Evolutionary conservation across 2,888 invertebrate genomes (phyloP), one percentile per base, ranked within the genome.

Genomic region (Sphecodes monilicornis): DNA sequence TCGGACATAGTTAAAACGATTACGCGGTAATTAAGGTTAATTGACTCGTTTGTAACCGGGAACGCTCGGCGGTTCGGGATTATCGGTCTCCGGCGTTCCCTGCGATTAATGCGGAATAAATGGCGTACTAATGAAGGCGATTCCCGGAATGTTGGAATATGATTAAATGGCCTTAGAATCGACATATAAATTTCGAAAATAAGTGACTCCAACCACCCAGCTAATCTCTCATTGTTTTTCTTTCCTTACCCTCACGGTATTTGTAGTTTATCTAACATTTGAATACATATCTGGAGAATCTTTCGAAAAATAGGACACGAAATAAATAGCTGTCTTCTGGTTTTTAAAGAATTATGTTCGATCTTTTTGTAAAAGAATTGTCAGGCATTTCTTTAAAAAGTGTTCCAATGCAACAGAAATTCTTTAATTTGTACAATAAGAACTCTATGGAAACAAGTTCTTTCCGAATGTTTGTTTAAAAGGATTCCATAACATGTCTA

Each of bases 1-100:
- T 82, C 77, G 76, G 60, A 74, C 78, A 82, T 85, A 85, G 76
- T 88, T 84, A 81, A 91, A 82, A 87, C 85, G 86, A 90, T 91
- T 88, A 89, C 84, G 84, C 82, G 77, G 85, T 83, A 91, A 91
- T 91, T 91, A 90, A 87, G 89, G 79, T 88, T 90, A 87, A 91
- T 91, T 88, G 85, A 85, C 82, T 82, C 83, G 86, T 90, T 84
- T 83, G 84, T 82, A 83, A 83, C 77, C 75, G 76, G 54, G 68
- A 70, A 71, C 60, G 72, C 73, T 75, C 64, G 72, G 36, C 75
- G 64, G 76, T 73, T 69, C 66, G 73, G 69, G 74, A 78, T 86
- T 89, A 89, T 87, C 82, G 84, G 82, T 72, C 64, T 71, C 60
- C 39, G 32, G 80, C 70, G 46, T 82, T 54, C 68, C 60, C 32